Evolutionary conservation across 2,888 invertebrate species (phyloP).

Genomic region (Ctena decussata): DNA sequence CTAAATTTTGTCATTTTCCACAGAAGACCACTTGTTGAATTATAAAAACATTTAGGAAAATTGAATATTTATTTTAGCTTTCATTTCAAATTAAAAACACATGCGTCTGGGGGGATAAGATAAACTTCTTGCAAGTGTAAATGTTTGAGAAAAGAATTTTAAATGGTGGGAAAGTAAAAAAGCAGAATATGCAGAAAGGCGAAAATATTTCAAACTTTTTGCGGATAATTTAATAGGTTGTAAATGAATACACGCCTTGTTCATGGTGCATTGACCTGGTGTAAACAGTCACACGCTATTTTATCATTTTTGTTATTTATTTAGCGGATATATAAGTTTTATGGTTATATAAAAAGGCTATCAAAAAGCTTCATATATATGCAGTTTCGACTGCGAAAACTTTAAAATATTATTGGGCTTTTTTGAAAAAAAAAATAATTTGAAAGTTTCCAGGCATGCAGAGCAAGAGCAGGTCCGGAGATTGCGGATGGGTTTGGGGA

Average conservation of each 20-base stretch:
- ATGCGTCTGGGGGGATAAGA: neutral
- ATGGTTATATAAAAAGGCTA: no score
- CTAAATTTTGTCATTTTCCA: neutral
- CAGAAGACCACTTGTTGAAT: slow-evolving; percentile 12
- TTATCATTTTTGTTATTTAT: neutral
- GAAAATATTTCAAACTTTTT: neutral
- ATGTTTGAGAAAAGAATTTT: slow-evolving; percentile 17
- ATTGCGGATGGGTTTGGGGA: no score
- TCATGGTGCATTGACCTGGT: neutral
- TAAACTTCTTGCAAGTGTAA: neutral
- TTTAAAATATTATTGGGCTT: no score
- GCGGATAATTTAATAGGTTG: neutral
- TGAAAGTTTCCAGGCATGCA: no score
- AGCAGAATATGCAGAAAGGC: neutral
- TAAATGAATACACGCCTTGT: neutral
- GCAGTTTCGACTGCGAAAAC: no score
- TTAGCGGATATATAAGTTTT: no score
- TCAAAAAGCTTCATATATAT: no score
- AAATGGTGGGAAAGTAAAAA: slow-evolving; percentile 13
- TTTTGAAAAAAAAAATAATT: no score
- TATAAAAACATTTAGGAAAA: slow-evolving; percentile 13
- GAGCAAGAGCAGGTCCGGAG: no score
- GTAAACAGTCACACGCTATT: neutral
- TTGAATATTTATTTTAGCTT: slow-evolving; percentile 11
- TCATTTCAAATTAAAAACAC: slow-evolving; percentile 16